Conservation (phyloP, 2,113 vertebrate species). For the Cisticola juncidis region DNA sequence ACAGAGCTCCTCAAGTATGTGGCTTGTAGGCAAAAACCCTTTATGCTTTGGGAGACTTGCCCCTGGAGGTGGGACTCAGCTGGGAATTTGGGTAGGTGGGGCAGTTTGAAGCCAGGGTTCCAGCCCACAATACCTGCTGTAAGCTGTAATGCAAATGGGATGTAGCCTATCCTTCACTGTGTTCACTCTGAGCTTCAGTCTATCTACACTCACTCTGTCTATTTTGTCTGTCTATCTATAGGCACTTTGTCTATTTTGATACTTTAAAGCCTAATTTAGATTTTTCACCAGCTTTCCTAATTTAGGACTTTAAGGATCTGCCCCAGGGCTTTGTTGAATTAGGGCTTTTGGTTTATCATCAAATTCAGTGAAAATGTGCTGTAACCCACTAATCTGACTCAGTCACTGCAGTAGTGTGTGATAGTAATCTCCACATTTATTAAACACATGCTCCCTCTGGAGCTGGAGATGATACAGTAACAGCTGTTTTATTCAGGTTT, state of each 20-base stretch:
- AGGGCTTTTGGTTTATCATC: neutral
- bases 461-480: constrained; percentile 40
- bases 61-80: neutral
- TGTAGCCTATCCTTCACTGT: neutral
- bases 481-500: constrained; percentile 1
- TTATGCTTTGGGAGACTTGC: neutral
- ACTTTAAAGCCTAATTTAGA: neutral
- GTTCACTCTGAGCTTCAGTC: too few relatives aligned
- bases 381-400: neutral
- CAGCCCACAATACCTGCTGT: neutral
- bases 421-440: constrained; percentile 16
- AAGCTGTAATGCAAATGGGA: neutral
- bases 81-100: neutral
- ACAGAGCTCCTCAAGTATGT: neutral
- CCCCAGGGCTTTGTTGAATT: neutral
- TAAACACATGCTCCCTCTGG: constrained; percentile 56
- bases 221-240: neutral
- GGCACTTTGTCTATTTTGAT: neutral
- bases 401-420: neutral
- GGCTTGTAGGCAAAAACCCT: neutral
- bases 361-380: neutral
- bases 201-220: neutral
- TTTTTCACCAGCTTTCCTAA: neutral
- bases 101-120: neutral
- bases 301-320: neutral